Evolutionary conservation across 92 coral and sea anemone species (phyloP).

Genomic region (Epizoanthus illoricatus): DNA sequence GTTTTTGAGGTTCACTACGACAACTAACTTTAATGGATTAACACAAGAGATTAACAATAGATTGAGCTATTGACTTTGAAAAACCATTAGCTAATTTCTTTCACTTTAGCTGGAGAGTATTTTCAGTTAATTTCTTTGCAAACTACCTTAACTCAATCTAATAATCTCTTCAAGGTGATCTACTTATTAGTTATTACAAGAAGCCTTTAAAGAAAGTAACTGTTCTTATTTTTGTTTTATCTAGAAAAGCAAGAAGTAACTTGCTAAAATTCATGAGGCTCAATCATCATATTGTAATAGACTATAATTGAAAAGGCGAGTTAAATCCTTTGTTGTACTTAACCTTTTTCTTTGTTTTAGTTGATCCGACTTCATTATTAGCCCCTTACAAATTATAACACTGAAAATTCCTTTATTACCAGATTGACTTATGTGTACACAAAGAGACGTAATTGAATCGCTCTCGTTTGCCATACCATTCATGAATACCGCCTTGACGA

Average conservation of each 20-base stretch:
- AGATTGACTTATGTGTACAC: constrained; percentile 26
- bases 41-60: constrained; percentile 25
- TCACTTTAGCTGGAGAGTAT: neutral
- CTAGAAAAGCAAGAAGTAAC: neutral
- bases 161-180: neutral
- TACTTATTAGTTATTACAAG: neutral
- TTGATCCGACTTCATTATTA: constrained; percentile 19
- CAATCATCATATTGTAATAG: constrained; percentile 31
- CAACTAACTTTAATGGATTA: constrained; percentile 1
- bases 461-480: too few species aligned
- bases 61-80: constrained; percentile 34
- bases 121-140: neutral
- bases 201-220: neutral
- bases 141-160: neutral
- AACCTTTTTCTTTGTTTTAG: constrained; percentile 11
- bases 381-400: constrained; percentile 28
- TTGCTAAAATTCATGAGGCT: neutral
- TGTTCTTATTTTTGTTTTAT: neutral
- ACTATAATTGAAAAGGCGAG: constrained; percentile 38
- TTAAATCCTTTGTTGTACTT: constrained; percentile 35
- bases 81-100: constrained; percentile 16
- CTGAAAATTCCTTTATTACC: constrained; percentile 21
- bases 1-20: neutral
- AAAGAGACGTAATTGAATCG: constrained; percentile 5
- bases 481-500: too few species aligned